Base-by-base conservation (phyloP, 2,888 invertebrate genomes). In the Notocelia uddmanniana region DNA sequence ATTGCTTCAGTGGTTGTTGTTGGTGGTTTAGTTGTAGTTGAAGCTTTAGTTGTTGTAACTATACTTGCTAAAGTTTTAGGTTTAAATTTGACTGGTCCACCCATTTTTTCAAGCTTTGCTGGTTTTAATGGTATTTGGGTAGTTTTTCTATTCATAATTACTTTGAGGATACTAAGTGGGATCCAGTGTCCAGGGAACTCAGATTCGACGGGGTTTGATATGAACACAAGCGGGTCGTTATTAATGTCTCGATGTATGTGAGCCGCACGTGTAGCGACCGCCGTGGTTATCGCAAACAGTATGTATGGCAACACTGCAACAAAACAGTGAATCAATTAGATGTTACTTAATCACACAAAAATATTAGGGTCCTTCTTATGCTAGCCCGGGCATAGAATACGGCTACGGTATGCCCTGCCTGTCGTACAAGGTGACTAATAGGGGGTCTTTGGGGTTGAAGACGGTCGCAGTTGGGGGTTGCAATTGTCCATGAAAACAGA, bases 141-240 rank as follows among this genome's bases (percentile, higher is more conserved):
- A 0, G 78, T 75, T 3, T 81, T 80, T 54, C 11, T 52, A 18
- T 52, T 52, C 34, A 72, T 19, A 6, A 72, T 72, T 0, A 78
- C 75, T 78, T 85, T 87, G 0, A 88, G 69, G 3, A 89, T 75
- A 62, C 86, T 88, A 1, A 78, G 41, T 1, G 88, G 88, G 1
- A 89, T 73, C 88, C 88, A 89, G 71, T 88, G 88, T 3, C 88
- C 83, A 0, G 88, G 88, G 81, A 88, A 80, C 5, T 82, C 75
- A 0, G 88, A 77, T 76, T 89, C 88, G 1, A 88, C 78, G 11
- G 88, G 88, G 58, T 89, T 89, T 0, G 84, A 81, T 6, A 88
- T 84, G 68, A 80, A 89, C 15, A 88, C 66, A 8, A 89, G 71
- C 2, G 82, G 78, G 48, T 89, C 88, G 2, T 81, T 75, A 26